Evolutionary conservation across 1,140 invertebrate genomes (phyloP), one percentile per base, ranked within the genome.

Genomic region (Philotrypesis tridentata): DNA sequence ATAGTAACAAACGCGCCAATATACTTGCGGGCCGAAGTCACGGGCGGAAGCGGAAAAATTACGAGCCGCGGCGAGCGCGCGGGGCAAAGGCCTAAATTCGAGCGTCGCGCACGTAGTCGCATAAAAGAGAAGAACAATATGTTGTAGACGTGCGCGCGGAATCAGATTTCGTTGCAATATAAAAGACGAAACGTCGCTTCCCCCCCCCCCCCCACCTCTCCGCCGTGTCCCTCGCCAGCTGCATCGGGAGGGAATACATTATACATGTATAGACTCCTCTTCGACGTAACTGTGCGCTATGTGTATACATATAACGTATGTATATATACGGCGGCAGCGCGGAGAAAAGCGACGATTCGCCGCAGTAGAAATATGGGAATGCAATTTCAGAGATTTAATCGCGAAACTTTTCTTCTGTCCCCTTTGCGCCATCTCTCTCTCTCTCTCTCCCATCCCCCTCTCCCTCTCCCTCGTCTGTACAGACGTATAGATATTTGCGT

Each of bases 161-260:
- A 77, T 77, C 61, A 67, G 61, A 77, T 77, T 77, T 67, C 40
- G n/a, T 77, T 29, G 17, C 61, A 67, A 77, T 43, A n/a, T n/a
- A n/a, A 77, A 43, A 77, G 61, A 77, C 31, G 67, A 77, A 77
- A 75, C n/a, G 55, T 63, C 31, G 33, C 0, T 70, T 31, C 31
- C 63, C 0, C 8, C n/a, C n/a, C n/a, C n/a, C n/a, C n/a, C n/a
- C n/a, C n/a, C n/a, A n/a, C n/a, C 7, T n/a, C 9, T 21, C 21
- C 60, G 60, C n/a, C 12, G 61, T 17, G 25, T 65, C 23, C 9
- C 25, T 65, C 7, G 25, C 61, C 25, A 65, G 61, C 21, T 55
- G 21, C 48, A 55, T 17, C 48, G n/a, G 21, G 48, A 55, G 21
- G 0, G 6, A 0, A n/a, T 8, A 17, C n/a, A 17, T 17, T 55